Evolutionary conservation across 2,888 invertebrate species (phyloP).

Genomic region (Scaptodrosophila latifasciaeformis): DNA sequence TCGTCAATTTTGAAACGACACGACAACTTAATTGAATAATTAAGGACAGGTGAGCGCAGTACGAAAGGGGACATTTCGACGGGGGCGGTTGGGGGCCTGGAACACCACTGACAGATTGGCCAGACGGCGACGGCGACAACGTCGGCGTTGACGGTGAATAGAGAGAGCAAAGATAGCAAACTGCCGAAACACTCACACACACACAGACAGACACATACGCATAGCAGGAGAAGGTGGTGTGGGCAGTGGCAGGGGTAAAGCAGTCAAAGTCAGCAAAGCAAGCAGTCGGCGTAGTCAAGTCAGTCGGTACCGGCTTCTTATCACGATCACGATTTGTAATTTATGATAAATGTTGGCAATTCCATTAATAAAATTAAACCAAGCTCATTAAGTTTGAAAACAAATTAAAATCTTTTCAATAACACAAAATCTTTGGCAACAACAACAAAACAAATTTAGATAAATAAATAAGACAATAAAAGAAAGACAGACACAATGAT

Average conservation of each 20-base stretch:
- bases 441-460: too few species aligned
- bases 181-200: background rate
- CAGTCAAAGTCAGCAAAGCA: background rate
- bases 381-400: slow-evolving; percentile 60
- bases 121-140: too few species aligned
- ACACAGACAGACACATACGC: slow-evolving; percentile 15
- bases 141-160: too few species aligned
- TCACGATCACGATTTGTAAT: slow-evolving; percentile 67
- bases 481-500: too few species aligned
- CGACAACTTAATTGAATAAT: slow-evolving; percentile 59
- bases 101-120: too few species aligned
- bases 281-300: background rate
- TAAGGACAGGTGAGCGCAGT: too few species aligned
- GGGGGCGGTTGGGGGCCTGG: too few species aligned
- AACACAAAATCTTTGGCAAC: too few species aligned
- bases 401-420: slow-evolving; percentile 33
- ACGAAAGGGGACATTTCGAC: too few species aligned
- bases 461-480: too few species aligned
- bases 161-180: too few species aligned
- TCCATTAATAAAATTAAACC: slow-evolving; percentile 68
- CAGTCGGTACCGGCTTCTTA: slow-evolving; percentile 41
- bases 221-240: background rate
- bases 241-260: background rate
- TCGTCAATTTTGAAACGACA: slow-evolving; percentile 10
- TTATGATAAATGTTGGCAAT: slow-evolving; percentile 69